Evolutionary conservation across 2,113 vertebrate genomes (phyloP).

Genomic region (crab-eating macaque (Macaca fascicularis)): T2T-MFA8v1.1 NC_088380.1:8180001-8180500

Average conservation of each 20-base stretch:
- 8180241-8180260: not conserved
- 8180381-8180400: too few species aligned
- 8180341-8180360: too few species aligned
- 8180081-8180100: not conserved
- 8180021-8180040: slow-evolving; percentile 2
- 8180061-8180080: not conserved
- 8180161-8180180: not conserved
- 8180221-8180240: not conserved
- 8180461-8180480: not conserved
- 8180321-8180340: not conserved
- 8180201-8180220: not conserved
- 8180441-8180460: not conserved
- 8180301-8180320: fast-evolving
- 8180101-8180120: not conserved
- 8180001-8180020: not conserved
- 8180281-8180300: fast-evolving
- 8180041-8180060: not conserved
- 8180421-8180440: not conserved
- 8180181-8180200: fast-evolving
- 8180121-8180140: not conserved
- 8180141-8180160: not conserved
- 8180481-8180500: not conserved
- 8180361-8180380: too few species aligned
- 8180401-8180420: not conserved
- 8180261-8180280: too few species aligned